phyloP scores from a whole-genome alignment of 2,888 invertebrate species.

The Ormyrus labotus region DNA sequence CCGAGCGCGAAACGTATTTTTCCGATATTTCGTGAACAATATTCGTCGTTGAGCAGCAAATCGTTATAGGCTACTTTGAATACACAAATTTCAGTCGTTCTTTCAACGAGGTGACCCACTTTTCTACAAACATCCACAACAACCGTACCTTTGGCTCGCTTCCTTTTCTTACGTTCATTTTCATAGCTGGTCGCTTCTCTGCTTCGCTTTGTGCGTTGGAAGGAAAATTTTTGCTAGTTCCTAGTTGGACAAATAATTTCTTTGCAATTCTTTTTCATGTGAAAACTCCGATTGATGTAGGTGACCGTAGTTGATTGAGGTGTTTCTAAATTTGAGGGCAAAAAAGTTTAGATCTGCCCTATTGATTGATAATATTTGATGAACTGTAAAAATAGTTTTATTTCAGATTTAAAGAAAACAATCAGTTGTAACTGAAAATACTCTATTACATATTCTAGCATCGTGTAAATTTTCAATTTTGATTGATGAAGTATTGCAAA shows the following conservation, averaged over 20 bases:
- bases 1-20: too few relatives aligned
- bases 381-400: too few relatives aligned
- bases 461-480: too few relatives aligned
- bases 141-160: slow-evolving; percentile 17
- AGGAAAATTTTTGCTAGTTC: slow-evolving; percentile 37
- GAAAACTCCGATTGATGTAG: slow-evolving; percentile 15
- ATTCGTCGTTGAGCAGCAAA: slow-evolving; percentile 1
- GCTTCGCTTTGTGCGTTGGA: neutral
- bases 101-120: slow-evolving; percentile 34
- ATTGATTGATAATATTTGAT: too few relatives aligned
- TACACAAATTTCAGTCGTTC: slow-evolving; percentile 16
- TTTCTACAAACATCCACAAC: slow-evolving; percentile 3
- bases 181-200: slow-evolving; percentile 17
- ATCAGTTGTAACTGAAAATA: too few relatives aligned
- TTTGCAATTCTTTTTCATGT: neutral
- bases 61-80: slow-evolving; percentile 6
- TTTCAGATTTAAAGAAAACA: too few relatives aligned
- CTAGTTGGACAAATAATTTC: slow-evolving; percentile 19
- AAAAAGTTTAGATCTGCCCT: too few relatives aligned
- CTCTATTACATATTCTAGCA: too few relatives aligned
- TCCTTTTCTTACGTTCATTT: slow-evolving; percentile 29
- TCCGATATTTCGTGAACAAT: too few relatives aligned
- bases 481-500: too few relatives aligned
- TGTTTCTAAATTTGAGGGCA: too few relatives aligned
- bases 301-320: neutral